Conservation (phyloP, 2,797 vertebrate species). For the Pipistrellus nathusii region DNA sequence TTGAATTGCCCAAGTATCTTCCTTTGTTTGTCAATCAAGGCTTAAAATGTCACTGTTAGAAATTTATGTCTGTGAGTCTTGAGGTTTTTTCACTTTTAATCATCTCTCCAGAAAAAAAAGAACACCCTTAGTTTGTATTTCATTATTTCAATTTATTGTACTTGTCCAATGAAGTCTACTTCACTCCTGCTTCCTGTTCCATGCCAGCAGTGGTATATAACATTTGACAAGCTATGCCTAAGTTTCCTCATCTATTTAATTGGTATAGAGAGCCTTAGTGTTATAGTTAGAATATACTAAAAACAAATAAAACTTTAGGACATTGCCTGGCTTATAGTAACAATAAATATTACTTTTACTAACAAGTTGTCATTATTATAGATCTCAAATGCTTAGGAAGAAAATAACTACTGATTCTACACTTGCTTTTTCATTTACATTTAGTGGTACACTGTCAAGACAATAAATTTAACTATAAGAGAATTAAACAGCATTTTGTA, state of each 20-base stretch:
- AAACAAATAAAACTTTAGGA: neutral
- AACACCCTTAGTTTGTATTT: neutral
- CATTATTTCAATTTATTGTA: slow-evolving; percentile 19
- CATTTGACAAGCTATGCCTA: neutral
- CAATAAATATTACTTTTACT: slow-evolving; percentile 16
- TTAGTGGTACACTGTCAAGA: neutral
- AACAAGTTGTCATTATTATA: neutral
- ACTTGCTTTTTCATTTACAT: slow-evolving; percentile 19
- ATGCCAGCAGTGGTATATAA: neutral
- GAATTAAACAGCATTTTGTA: neutral
- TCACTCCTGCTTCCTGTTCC: neutral
- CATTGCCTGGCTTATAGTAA: neutral
- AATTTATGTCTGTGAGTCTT: neutral
- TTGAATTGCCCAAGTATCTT: slow-evolving; percentile 2
- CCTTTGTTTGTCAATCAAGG: neutral
- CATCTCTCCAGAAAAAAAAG: neutral
- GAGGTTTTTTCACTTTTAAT: neutral
- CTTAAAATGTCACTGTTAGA: neutral
- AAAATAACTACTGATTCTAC: neutral
- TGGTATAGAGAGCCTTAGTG: neutral
- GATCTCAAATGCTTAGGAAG: neutral
- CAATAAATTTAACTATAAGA: neutral
- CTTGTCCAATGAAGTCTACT: neutral
- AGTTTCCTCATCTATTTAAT: neutral
- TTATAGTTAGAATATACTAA: neutral